A percentile compares a stretch with the other conserved stretches of the same genome.
Conservation (phyloP, 2,113 vertebrate genomes). For the Butorides virescens region DNA sequence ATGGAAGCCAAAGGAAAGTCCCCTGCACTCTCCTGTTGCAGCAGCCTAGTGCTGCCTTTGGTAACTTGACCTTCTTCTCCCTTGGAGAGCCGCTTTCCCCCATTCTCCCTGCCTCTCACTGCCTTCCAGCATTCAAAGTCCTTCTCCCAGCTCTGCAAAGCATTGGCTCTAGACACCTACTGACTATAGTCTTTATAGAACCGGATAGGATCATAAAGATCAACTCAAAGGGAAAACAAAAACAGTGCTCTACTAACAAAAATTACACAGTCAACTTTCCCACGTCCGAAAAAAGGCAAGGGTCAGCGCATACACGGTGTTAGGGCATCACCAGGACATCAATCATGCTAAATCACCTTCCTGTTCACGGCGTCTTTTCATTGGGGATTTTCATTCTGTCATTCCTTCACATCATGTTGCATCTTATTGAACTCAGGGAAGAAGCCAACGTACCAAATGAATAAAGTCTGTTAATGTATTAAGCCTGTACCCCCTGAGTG, state of each 20-base stretch:
- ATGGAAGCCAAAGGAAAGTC: not conserved
- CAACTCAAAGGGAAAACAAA: not conserved
- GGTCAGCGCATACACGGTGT: not conserved
- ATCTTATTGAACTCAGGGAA: not conserved
- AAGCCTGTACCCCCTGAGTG: not conserved
- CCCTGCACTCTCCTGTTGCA: not conserved
- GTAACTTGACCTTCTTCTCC: not conserved
- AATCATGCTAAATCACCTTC: not conserved
- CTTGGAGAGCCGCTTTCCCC: not conserved
- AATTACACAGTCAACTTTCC: not conserved
- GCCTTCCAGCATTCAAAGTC: not conserved
- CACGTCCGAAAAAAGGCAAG: not conserved
- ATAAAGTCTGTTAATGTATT: not conserved
- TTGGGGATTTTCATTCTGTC: not conserved
- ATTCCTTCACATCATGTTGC: not conserved
- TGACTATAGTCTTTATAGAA: not conserved
- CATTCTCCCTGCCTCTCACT: not conserved
- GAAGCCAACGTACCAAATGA: not conserved
- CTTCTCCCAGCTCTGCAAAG: not conserved
- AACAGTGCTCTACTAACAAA: not conserved
- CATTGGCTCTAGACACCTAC: not conserved
- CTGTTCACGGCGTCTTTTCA: not conserved
- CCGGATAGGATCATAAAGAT: not conserved
- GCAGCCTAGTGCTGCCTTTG: not conserved
- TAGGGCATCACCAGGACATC: not conserved